phyloP scores from a whole-genome alignment of 2,113 vertebrate species.

The Stigmatopora nigra region DNA sequence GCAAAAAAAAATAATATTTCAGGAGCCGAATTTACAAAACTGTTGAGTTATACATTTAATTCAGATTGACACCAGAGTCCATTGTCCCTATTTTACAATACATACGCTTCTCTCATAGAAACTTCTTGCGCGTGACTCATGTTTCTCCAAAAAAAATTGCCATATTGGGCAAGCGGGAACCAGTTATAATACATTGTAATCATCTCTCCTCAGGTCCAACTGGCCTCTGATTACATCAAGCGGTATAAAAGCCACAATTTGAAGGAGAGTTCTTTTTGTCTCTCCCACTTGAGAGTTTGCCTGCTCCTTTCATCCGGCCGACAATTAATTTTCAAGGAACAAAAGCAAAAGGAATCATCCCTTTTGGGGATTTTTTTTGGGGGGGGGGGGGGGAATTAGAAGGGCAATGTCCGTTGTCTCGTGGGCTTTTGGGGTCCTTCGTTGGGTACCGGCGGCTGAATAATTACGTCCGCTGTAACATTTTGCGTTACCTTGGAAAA shows the following conservation, averaged over 20 bases:
- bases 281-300: constrained; percentile 54
- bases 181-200: not conserved
- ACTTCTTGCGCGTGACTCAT: not conserved
- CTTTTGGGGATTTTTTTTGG: constrained; percentile 30
- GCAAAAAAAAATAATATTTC: no score
- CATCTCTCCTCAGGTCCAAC: not conserved
- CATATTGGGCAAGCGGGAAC: not conserved
- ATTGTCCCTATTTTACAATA: not conserved
- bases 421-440: constrained; percentile 8
- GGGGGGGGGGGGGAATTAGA: constrained; percentile 46
- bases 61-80: not conserved
- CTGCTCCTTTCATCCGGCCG: constrained; percentile 47
- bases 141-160: not conserved
- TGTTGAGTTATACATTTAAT: not conserved
- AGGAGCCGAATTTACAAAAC: not conserved
- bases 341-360: constrained; percentile 35
- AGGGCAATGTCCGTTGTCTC: constrained; percentile 18
- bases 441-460: constrained; percentile 24
- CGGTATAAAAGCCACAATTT: constrained; percentile 32
- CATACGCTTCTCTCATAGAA: not conserved
- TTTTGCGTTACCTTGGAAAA: constrained; percentile 18
- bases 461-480: constrained; percentile 30
- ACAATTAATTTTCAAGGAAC: constrained; percentile 59
- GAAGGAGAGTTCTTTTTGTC: constrained; percentile 22
- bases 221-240: constrained; percentile 33